Percentiles rank a stretch among this genome's conserved stretches.
Evolutionary conservation across 2,113 vertebrate species (phyloP).

Genomic region (Acrocephalus arundinaceus): DNA sequence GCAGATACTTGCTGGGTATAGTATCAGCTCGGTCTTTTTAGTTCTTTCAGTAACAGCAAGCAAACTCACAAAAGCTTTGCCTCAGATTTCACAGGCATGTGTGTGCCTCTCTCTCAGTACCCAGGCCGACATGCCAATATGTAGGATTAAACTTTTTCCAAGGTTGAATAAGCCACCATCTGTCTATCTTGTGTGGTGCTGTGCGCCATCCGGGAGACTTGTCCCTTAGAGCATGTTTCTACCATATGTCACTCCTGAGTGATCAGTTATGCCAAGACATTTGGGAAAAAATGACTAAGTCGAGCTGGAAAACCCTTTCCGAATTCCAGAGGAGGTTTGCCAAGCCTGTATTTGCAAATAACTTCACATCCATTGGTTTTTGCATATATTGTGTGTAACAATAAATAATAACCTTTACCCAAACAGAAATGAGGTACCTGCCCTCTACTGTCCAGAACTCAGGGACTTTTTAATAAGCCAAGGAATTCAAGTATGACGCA

Average conservation of each 20-base stretch:
- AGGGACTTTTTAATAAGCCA: background rate
- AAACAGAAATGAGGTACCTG: background rate
- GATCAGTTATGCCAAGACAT: slow-evolving; percentile 69
- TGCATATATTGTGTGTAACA: background rate
- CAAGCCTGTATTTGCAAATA: slow-evolving; percentile 52
- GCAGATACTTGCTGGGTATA: background rate
- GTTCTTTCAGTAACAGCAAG: background rate
- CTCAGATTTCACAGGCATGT: slow-evolving; percentile 49
- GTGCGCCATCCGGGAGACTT: slow-evolving; percentile 76
- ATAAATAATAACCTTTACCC: background rate
- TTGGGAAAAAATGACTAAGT: slow-evolving; percentile 60
- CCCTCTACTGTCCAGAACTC: background rate
- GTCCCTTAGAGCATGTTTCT: slow-evolving; percentile 79
- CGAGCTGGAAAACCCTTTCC: slow-evolving; percentile 61
- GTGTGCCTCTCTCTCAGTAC: slow-evolving; percentile 25
- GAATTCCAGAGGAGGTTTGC: slow-evolving; percentile 62
- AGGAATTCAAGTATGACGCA: background rate
- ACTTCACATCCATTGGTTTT: background rate
- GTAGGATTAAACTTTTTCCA: slow-evolving; percentile 75
- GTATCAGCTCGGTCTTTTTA: background rate
- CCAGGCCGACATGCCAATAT: slow-evolving; percentile 50
- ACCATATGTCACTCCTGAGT: slow-evolving; percentile 81
- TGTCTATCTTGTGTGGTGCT: slow-evolving; percentile 78
- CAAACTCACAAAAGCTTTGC: slow-evolving; percentile 37
- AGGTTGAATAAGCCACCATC: slow-evolving; percentile 86